Evolutionary conservation across 2,888 invertebrate species (phyloP), one percentile per base, ranked within the genome.

Genomic region (Cybosia mesomella): DNA sequence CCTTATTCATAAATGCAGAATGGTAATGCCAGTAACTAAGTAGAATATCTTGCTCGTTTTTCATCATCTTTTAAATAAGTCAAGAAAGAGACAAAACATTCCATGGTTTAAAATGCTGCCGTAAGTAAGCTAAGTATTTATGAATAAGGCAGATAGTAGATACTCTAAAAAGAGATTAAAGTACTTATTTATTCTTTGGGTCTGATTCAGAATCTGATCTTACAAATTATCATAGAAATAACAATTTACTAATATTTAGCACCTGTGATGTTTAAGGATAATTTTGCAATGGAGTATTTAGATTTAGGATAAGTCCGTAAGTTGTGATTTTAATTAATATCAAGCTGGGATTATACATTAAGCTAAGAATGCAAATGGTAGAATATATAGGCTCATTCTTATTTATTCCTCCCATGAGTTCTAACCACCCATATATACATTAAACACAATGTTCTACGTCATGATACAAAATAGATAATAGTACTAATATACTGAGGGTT

Each of bases 201-300:
- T 77, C 76, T 77, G 76, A 76, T 74, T 71, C 39, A n/a, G 64
- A 62, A 73, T 71, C 66, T 71, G 58, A 58, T 61, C 36, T n/a
- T 49, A 28, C 61, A 69, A 58, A 69, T 64, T 71, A 68, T 28
- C 58, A 24, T 70, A 64, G 53, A 32, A 58, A 15, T 39, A 64
- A 22, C 57, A 63, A 75, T 68, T 71, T 74, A 72, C 66, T 72
- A 67, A 76, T 80, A 80, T 67, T 72, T 68, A 71, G 63, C 75
- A 83, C 74, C 85, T 85, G 85, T 85, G 85, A 85, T 85, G 77
- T 71, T 78, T 75, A 75, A 70, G 68, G 66, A 77, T 82, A 80
- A 75, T 77, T 68, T 72, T 76, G 62, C 53, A 53, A 53, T 53
- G 53, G 43, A 24, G 9, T 21, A 53, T 53, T 53, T 62, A 53